A percentile compares a stretch with the other conserved stretches of the same genome.
Evolutionary conservation across 2,113 vertebrate species (phyloP).

Genomic region (Axis porcinus): DNA sequence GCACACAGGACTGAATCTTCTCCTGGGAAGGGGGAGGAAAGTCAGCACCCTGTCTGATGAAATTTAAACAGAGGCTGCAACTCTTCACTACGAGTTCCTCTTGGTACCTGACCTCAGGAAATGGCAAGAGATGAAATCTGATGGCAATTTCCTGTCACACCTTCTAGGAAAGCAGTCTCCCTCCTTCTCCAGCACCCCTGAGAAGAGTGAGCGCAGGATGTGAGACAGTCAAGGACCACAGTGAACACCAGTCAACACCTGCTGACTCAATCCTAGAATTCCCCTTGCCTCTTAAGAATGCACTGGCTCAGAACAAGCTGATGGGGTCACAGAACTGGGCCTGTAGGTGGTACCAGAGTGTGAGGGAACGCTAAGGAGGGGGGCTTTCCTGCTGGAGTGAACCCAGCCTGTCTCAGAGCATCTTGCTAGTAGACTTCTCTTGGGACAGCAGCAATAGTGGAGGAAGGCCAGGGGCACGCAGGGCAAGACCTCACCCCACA

Average conservation of each 20-base stretch:
- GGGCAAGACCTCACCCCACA: background rate
- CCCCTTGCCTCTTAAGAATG: background rate
- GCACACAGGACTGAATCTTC: background rate
- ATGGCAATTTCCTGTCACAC: background rate
- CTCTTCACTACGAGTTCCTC: background rate
- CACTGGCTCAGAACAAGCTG: background rate
- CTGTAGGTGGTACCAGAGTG: background rate
- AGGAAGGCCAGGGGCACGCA: background rate
- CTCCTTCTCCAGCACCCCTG: background rate
- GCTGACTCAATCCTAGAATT: background rate
- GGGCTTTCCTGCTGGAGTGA: background rate
- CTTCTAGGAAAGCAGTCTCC: background rate
- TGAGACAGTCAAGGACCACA: background rate
- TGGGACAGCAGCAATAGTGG: background rate
- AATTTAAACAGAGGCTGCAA: background rate
- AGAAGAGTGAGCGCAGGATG: background rate
- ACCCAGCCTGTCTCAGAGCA: background rate
- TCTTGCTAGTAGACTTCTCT: background rate
- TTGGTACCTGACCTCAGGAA: background rate
- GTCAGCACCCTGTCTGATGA: background rate
- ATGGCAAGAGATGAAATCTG: background rate
- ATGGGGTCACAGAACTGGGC: background rate
- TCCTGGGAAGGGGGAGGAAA: background rate
- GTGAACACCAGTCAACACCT: background rate
- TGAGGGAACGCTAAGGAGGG: background rate